Conservation (phyloP, 2,113 vertebrate genomes). For the Mustelus asterias region DNA sequence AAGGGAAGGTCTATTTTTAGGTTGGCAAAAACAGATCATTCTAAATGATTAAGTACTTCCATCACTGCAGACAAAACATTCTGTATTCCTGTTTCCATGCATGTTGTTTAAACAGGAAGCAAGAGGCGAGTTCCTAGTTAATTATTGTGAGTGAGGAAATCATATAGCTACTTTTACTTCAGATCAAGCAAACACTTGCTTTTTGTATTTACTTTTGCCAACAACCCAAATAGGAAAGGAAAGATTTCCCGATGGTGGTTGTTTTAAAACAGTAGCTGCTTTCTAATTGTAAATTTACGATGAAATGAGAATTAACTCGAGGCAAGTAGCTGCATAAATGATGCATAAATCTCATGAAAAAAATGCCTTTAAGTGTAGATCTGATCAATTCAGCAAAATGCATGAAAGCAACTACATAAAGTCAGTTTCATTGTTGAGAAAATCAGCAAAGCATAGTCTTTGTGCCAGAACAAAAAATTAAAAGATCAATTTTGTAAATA, state of each 20-base stretch:
- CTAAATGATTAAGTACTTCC: conserved; percentile 14
- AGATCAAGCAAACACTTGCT: background rate
- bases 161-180: background rate
- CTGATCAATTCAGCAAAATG: background rate
- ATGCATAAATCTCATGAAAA: background rate
- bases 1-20: conserved; percentile 20
- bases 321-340: background rate
- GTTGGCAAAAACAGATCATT: conserved; percentile 28
- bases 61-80: background rate
- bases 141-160: conserved; percentile 9
- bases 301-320: background rate
- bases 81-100: background rate
- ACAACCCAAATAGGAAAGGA: background rate
- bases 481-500: background rate
- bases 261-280: background rate
- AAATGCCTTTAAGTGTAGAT: background rate
- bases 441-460: background rate
- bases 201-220: background rate
- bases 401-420: background rate
- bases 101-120: conserved; percentile 20
- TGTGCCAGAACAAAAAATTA: too few relatives aligned
- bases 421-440: background rate
- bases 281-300: background rate
- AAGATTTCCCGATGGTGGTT: background rate
- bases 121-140: background rate